Base-by-base conservation (phyloP, 2,113 vertebrate species). In the Macquaria ambigua region DNA sequence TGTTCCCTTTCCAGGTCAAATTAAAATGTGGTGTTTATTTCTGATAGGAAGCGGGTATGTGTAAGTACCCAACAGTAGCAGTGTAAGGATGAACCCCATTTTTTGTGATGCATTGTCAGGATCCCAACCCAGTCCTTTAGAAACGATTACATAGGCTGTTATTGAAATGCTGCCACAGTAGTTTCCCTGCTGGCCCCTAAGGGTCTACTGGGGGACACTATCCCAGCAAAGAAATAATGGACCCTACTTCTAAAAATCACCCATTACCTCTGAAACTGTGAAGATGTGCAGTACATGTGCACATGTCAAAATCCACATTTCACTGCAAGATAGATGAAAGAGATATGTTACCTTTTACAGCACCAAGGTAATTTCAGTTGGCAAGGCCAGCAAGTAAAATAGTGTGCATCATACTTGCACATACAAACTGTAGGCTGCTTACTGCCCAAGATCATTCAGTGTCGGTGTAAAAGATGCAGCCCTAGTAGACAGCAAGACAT, bases 161-260 rank as follows among this genome's bases (percentile, higher is more conserved):
- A 72, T 68, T 76, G 69, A 87, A 83, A 83, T 81, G 78, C 77
- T 80, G 73, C 79, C 79, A 62, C 59, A 62, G 74, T 71, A 41
- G 46, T 67, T 72, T 76, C 63, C 48, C 63, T 74, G 41, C 58
- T 61, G 72, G 70, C 53, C 70, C 39, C 39, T n/a, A 23, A 39
- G 67, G 77, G 78, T 76, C 46, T 76, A 83, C 76, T 74, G 67
- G 66, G 39, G 61, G 62, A 77, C 77, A 81, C 61, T 70, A 31
- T 9, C 52, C 69, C 50, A 28, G 77, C n/a, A 81, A 48, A 79
- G 53, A 71, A 84, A 79, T 78, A 79, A 88, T 74, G 70, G 41
- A 79, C 56, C 39, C 56, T 39, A 62, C 59, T 41, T 58, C 71
- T 82, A 50, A 86, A 31, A 79, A 74, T 56, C 28, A 53, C 21